phyloP scores from a whole-genome alignment of 37 sponge, comb jelly and placozoan genomes.

The Petrosia ficiformis region DNA sequence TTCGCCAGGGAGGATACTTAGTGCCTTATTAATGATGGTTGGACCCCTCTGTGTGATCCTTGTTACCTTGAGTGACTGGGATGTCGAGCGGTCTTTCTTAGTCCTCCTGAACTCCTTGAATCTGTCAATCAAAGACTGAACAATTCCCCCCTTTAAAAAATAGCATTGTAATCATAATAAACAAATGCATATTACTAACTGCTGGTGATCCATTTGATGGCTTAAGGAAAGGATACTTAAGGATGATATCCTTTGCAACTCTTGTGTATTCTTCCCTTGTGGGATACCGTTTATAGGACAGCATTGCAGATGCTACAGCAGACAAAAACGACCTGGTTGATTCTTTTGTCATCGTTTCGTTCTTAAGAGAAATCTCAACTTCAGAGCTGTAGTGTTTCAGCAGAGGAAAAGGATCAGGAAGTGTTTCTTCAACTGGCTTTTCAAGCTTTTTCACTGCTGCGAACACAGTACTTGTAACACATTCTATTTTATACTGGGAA shows the following conservation, averaged over 20 bases:
- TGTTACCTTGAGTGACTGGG: too few species aligned
- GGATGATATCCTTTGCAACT: constrained; percentile 1
- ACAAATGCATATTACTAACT: not conserved
- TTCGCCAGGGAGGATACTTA: not conserved
- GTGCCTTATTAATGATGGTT: not conserved
- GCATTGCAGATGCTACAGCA: not conserved
- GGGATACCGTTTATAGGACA: not conserved
- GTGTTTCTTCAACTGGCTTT: not conserved
- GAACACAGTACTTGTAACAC: too few species aligned
- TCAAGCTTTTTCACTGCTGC: not conserved
- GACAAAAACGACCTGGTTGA: not conserved
- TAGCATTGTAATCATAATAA: not conserved
- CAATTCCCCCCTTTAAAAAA: not conserved
- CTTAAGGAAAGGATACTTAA: constrained; percentile 10
- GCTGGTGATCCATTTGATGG: not conserved
- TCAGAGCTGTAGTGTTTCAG: not conserved
- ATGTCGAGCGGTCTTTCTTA: not conserved
- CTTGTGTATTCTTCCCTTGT: constrained; percentile 2
- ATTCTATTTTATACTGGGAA: too few species aligned
- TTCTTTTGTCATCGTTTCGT: not conserved
- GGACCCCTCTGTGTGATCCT: not conserved
- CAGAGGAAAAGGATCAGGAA: constrained; percentile 17
- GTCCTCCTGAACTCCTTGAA: constrained; percentile 13
- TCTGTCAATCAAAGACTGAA: not conserved
- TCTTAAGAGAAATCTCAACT: not conserved